Base-by-base conservation (phyloP, 2,797 vertebrate genomes). In the Holocentrus rufus region DNA sequence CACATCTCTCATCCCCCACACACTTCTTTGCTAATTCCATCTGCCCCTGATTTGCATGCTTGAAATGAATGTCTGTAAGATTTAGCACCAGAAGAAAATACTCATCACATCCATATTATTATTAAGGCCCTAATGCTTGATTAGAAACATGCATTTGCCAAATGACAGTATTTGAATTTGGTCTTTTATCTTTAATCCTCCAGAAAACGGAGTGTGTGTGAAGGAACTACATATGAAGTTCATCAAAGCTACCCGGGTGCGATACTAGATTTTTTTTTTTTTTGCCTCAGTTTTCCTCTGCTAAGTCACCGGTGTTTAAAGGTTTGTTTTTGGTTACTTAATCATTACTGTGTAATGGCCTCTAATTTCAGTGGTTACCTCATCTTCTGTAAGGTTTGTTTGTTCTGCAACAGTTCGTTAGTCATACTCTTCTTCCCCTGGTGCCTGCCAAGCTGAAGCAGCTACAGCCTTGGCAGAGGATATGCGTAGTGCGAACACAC, bases 41-140 rank as follows among this genome's bases (percentile, higher is more conserved):
- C 91, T 91, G 91, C 84, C 85, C 82, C 87, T 83, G 85, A 92
- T 93, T 91, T 90, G 79, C 84, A 89, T 81, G 83, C 76, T 83
- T 70, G 64, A 90, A 92, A 89, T 69, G 62, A 89, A 85, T 11
- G 74, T 86, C 83, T 82, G 69, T 36, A 61, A 90, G 87, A 88
- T 83, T 87, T 71, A 85, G 72, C 76, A 68, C 60, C 61, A 70
- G 76, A 77, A 83, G 72, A 79, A 91, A 88, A 83, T 71, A 69
- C 79, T 89, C 84, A 85, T 87, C 87, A 88, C 74, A 74, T 71
- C 72, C 74, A 66, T 71, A 69, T 91, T 88, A 87, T 76, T 87
- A 79, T 84, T 75, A 85, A 81, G 65, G 72, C 54, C 67, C 80
- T 91, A 90, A 91, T 77, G 89, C 88, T 86, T 88, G 87, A 93